Evolutionary conservation across 2,113 vertebrate species (phyloP).

Genomic region (Centropus bengalensis): DNA sequence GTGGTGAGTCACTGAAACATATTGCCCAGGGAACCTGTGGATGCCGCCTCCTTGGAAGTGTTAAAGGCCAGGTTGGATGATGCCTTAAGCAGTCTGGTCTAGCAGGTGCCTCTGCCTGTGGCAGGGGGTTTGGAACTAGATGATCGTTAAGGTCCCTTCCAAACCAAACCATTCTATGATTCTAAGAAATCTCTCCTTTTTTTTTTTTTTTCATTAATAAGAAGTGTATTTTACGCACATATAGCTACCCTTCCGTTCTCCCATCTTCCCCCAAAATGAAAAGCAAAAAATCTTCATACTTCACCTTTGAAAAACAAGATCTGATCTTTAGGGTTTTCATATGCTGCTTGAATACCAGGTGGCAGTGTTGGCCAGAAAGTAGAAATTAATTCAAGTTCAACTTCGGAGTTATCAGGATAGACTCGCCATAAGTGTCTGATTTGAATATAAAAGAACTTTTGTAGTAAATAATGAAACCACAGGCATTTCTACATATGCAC

Average conservation of each 20-base stretch:
- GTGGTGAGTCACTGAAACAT: no score
- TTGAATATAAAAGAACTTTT: slow-evolving; percentile 20
- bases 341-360: slow-evolving; percentile 83
- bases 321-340: slow-evolving; percentile 77
- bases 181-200: no score
- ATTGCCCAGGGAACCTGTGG: no score
- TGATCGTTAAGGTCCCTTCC: no score
- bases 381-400: slow-evolving; percentile 80
- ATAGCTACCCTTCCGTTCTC: not conserved
- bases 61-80: no score
- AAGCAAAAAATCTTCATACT: not conserved
- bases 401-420: slow-evolving; percentile 60
- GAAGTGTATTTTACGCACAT: not conserved
- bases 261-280: not conserved
- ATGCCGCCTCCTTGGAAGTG: no score
- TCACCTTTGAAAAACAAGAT: slow-evolving; percentile 82
- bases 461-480: not conserved
- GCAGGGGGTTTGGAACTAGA: no score
- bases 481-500: not conserved
- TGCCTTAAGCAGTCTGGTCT: no score
- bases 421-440: slow-evolving; percentile 87
- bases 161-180: no score
- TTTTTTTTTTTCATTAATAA: not conserved
- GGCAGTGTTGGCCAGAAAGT: slow-evolving; percentile 85
- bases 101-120: no score